Evolutionary conservation across 2,888 invertebrate species (phyloP), one percentile per base, ranked within the genome.

Genomic region (Liposcelis brunnea): DNA sequence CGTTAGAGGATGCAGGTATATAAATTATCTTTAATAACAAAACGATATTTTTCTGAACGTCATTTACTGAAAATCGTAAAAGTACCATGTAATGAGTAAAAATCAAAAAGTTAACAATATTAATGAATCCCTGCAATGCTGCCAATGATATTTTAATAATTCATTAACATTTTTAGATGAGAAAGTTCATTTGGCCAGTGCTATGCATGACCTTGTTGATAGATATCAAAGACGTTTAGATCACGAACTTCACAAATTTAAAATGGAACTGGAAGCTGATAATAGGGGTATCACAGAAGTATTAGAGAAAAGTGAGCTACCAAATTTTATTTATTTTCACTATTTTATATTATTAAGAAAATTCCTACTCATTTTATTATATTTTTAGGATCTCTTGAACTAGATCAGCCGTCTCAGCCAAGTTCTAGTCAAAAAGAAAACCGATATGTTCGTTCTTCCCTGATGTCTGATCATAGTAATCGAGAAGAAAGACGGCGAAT

Each of bases 211-310:
- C 58, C 69, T 94, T 56, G 91, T 95, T 45, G 90, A 93, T 59
- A 75, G 91, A 58, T 94, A 95, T 67, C 70, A 91, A 56, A 70
- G 91, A 49, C 75, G 87, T 61, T 68, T 98, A 45, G 89, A 84
- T 68, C 72, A 72, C 62, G 98, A 98, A 61, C 66, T 95, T 44
- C 84, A 89, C 54, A 97, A 98, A 63, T 98, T 98, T 64, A 97
- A 97, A 66, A 89, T 94, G 74, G 98, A 98, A 66, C 65, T 98
- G 48, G 98, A 98, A 65, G 97, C 97, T 1, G 98, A 98, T 63
- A 91, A 95, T 69, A 89, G 94, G 55, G 97, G 97, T 2, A 93
- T 95, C 45, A 97, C 97, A 1, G 95, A 95, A 66, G 71, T 89
- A 42, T 64, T 97, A 51, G 95, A 97, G 66, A 90, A 91, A 64